Percentiles rank a stretch among this genome's conserved stretches.
Evolutionary conservation across 2,113 vertebrate species (phyloP).

Genomic region (Xiphophorus hellerii): DNA sequence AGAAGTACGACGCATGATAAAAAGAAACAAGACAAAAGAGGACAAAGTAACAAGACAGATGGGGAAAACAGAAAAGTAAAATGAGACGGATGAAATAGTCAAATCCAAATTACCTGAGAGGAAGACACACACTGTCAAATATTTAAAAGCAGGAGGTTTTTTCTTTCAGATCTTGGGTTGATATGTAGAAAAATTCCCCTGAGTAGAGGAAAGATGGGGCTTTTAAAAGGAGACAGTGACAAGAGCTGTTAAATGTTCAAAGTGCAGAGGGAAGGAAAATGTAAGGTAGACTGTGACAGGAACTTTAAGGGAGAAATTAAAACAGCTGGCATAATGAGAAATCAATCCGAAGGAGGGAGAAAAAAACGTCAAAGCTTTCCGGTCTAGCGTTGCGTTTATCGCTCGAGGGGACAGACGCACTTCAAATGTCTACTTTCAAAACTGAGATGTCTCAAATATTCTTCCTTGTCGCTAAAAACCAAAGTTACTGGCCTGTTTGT

Average conservation of each 20-base stretch:
- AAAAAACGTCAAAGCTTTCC: constrained; percentile 10
- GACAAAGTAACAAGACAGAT: constrained; percentile 31
- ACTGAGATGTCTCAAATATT: constrained; percentile 15
- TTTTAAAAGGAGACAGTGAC: constrained; percentile 40
- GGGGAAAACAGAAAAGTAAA: constrained; percentile 12
- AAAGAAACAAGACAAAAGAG: constrained; percentile 20
- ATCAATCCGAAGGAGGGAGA: not conserved
- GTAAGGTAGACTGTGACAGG: constrained; percentile 44
- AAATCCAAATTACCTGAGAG: constrained; percentile 34
- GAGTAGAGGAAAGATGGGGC: constrained; percentile 36
- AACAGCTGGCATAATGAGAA: constrained; percentile 40
- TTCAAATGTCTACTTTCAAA: constrained; percentile 25
- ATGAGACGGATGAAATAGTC: constrained; percentile 51
- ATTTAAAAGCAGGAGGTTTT: constrained; percentile 35
- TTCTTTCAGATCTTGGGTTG: constrained; percentile 48
- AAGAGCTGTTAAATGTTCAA: constrained; percentile 47
- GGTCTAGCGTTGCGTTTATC: constrained; percentile 7
- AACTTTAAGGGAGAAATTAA: constrained; percentile 46
- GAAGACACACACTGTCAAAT: constrained; percentile 36
- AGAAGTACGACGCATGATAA: constrained; percentile 18
- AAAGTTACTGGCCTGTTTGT: not conserved
- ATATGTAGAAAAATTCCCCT: constrained; percentile 50
- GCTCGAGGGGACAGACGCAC: constrained; percentile 24
- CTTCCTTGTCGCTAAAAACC: not conserved
- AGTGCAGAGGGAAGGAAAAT: constrained; percentile 20